Evolutionary conservation across 2,797 vertebrate genomes (phyloP).

Genomic region (Oreochromis grahami): DNA sequence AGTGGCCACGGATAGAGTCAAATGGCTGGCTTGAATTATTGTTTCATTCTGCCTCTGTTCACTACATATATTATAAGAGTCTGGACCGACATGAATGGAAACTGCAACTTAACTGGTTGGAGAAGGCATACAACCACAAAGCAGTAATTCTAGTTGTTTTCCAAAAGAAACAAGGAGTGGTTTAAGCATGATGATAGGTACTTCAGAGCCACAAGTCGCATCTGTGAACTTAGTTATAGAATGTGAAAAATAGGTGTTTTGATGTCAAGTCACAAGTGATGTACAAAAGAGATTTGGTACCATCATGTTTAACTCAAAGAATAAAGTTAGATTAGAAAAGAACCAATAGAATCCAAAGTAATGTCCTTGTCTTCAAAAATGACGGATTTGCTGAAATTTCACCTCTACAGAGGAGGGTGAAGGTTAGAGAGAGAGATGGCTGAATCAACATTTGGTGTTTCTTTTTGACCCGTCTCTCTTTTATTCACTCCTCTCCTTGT

Average conservation of each 20-base stretch:
- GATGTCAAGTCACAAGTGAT: slow-evolving; percentile 2
- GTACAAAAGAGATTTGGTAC: neutral
- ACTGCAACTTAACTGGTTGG: neutral
- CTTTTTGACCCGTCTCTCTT: slow-evolving; percentile 61
- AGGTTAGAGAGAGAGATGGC: slow-evolving; percentile 56
- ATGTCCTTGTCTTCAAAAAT: slow-evolving; percentile 48
- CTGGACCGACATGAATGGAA: neutral
- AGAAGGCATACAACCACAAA: neutral
- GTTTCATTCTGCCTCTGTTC: neutral
- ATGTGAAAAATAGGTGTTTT: slow-evolving; percentile 19
- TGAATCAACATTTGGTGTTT: slow-evolving; percentile 72
- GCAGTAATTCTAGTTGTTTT: neutral
- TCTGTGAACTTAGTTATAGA: slow-evolving; percentile 30
- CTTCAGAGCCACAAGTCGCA: slow-evolving; percentile 17
- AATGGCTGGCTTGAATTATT: neutral
- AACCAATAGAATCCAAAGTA: slow-evolving; percentile 9
- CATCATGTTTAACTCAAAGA: neutral
- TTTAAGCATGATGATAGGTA: slow-evolving; percentile 17
- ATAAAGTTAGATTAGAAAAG: neutral
- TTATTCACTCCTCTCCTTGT: slow-evolving; percentile 53
- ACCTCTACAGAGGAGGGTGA: slow-evolving; percentile 50
- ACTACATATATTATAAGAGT: neutral
- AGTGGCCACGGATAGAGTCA: neutral
- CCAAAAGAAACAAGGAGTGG: slow-evolving; percentile 1
- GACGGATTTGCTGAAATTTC: slow-evolving; percentile 63